Evolutionary conservation across 2,888 invertebrate genomes (phyloP).

Genomic region (Zhuqinia jingwanae): DNA sequence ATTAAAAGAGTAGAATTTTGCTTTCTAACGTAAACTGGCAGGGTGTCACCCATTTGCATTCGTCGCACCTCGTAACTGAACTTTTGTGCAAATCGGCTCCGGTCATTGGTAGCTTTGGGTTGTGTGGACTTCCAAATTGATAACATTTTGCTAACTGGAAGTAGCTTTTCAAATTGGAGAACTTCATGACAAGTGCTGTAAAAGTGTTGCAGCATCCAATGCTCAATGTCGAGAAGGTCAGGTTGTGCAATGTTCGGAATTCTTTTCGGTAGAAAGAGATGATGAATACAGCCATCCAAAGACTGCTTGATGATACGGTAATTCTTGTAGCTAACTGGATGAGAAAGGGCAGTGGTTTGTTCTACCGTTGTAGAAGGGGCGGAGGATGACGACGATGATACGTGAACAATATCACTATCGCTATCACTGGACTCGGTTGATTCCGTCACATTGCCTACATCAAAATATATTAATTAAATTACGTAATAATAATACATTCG

Average conservation of each 20-base stretch:
- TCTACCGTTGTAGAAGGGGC: background rate
- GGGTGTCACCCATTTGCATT: background rate
- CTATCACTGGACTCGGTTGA: background rate
- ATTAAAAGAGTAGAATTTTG: slow-evolving; percentile 49
- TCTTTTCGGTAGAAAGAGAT: slow-evolving; percentile 53
- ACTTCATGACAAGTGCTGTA: background rate
- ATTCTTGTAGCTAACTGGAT: background rate
- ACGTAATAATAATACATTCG: background rate
- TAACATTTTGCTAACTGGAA: slow-evolving; percentile 31
- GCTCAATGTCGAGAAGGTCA: slow-evolving; percentile 26
- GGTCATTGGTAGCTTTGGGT: background rate
- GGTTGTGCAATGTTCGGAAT: slow-evolving; percentile 25
- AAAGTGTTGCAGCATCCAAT: slow-evolving; percentile 27
- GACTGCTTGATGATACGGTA: background rate
- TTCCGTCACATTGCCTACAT: background rate
- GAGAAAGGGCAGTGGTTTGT: background rate
- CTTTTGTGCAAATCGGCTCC: background rate
- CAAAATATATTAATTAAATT: background rate
- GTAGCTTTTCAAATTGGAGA: background rate
- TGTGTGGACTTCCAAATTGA: slow-evolving; percentile 21
- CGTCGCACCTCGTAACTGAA: slow-evolving; percentile 18
- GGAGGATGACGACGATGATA: background rate
- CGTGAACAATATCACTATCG: background rate
- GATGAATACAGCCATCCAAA: slow-evolving; percentile 18
- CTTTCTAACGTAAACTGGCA: slow-evolving; percentile 45